Conservation (phyloP, 2,113 vertebrate species). For the Pseudorasbora parva region DNA sequence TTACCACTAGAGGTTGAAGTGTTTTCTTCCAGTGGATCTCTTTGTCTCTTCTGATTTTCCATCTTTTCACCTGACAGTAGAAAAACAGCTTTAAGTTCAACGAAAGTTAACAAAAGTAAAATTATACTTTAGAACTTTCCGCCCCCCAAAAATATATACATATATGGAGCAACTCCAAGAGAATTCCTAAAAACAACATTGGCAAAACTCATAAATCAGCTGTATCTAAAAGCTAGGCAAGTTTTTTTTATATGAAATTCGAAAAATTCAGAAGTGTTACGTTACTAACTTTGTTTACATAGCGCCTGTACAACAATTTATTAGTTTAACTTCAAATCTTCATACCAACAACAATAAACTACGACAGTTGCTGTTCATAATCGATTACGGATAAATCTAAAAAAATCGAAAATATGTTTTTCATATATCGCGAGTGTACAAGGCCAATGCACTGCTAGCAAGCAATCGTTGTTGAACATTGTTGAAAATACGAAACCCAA, state of each 20-base stretch:
- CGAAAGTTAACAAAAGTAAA: background rate
- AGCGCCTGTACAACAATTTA: background rate
- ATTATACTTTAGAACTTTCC: background rate
- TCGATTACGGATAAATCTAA: background rate
- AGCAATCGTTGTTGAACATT: background rate
- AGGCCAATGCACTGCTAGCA: background rate
- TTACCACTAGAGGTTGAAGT: constrained; percentile 57
- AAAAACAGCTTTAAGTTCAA: background rate
- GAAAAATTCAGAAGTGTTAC: background rate
- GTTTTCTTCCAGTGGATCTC: constrained; percentile 72
- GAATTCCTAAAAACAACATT: too few species aligned
- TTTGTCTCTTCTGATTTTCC: constrained; percentile 66
- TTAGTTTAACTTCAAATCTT: background rate
- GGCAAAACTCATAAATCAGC: too few species aligned
- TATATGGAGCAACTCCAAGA: too few species aligned
- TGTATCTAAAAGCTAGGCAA: background rate
- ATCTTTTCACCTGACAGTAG: constrained; percentile 44
- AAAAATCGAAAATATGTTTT: background rate
- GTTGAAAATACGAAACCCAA: background rate
- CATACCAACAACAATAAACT: background rate
- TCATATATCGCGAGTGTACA: background rate
- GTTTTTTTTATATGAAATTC: background rate
- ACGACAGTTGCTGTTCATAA: background rate
- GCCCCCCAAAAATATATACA: too few species aligned
- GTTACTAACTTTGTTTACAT: background rate